Evolutionary conservation across 2,888 invertebrate species (phyloP).

Genomic region (Busseola fusca): DNA sequence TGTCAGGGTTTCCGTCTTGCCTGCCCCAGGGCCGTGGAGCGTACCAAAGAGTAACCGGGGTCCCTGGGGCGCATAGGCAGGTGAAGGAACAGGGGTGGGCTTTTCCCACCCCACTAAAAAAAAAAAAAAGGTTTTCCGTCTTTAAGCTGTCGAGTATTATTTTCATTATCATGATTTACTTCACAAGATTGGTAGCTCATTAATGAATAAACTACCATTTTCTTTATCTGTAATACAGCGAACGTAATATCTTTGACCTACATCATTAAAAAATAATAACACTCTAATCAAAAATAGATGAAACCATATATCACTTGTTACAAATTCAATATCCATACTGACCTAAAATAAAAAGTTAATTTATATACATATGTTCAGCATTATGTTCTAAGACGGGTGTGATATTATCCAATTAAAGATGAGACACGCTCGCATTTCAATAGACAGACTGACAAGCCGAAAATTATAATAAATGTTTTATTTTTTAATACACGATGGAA

Average conservation of each 20-base stretch:
- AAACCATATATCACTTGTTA: slow-evolving; percentile 60
- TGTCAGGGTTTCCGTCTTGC: background rate
- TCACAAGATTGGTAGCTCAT: background rate
- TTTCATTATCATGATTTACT: slow-evolving; percentile 1
- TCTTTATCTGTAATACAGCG: background rate
- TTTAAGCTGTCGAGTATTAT: background rate
- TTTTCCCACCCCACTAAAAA: too few relatives aligned
- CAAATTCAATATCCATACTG: slow-evolving; percentile 50
- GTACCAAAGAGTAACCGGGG: too few relatives aligned
- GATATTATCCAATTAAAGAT: slow-evolving; percentile 86
- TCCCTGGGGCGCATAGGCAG: too few relatives aligned
- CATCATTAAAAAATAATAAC: slow-evolving; percentile 59
- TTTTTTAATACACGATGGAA: slow-evolving; percentile 80
- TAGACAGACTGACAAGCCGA: slow-evolving; percentile 85
- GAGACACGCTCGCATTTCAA: slow-evolving; percentile 87
- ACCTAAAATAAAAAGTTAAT: slow-evolving; percentile 60
- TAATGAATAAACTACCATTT: slow-evolving; percentile 5
- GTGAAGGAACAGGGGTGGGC: too few relatives aligned
- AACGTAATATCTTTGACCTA: background rate
- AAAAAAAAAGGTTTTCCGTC: too few relatives aligned
- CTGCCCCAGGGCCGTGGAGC: too few relatives aligned
- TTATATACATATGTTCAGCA: slow-evolving; percentile 67
- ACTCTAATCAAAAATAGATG: slow-evolving; percentile 58
- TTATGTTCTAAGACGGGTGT: slow-evolving; percentile 67
- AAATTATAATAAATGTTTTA: slow-evolving; percentile 86